phyloP scores from a whole-genome alignment of 2,888 invertebrate species.

The Apamea epomidion region DNA sequence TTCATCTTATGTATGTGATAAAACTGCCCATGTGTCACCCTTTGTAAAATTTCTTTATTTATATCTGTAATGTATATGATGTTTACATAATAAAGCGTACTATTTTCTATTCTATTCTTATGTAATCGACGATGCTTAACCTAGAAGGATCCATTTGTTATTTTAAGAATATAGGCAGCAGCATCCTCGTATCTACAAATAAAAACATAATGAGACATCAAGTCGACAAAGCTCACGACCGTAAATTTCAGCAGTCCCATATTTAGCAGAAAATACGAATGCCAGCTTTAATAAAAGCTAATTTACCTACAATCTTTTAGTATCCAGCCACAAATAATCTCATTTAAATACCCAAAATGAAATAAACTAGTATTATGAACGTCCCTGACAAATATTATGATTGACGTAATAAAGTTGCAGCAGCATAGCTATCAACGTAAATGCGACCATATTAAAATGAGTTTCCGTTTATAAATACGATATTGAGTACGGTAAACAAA shows the following conservation, averaged over 20 bases:
- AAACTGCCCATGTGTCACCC: too few relatives aligned
- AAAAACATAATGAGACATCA: background rate
- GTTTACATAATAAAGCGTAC: too few relatives aligned
- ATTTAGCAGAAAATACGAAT: background rate
- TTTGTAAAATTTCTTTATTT: too few relatives aligned
- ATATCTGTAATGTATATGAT: too few relatives aligned
- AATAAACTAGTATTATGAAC: conserved; percentile 22
- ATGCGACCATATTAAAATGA: background rate
- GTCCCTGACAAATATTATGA: conserved; percentile 12
- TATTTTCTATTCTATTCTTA: background rate
- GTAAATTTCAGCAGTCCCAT: too few relatives aligned
- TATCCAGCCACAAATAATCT: conserved; percentile 10
- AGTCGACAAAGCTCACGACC: background rate
- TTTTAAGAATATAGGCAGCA: background rate
- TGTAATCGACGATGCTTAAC: background rate
- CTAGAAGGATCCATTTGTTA: background rate
- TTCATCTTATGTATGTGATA: too few relatives aligned
- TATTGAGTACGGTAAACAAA: background rate
- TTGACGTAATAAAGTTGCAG: conserved; percentile 22
- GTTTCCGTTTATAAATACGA: conserved; percentile 7
- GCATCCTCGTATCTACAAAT: background rate
- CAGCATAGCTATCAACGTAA: background rate
- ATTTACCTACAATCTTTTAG: conserved; percentile 8
- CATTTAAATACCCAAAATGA: conserved; percentile 7
- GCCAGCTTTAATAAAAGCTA: background rate